phyloP scores from a whole-genome alignment of 2,888 invertebrate species.

The Ptilodon capucinus region DNA sequence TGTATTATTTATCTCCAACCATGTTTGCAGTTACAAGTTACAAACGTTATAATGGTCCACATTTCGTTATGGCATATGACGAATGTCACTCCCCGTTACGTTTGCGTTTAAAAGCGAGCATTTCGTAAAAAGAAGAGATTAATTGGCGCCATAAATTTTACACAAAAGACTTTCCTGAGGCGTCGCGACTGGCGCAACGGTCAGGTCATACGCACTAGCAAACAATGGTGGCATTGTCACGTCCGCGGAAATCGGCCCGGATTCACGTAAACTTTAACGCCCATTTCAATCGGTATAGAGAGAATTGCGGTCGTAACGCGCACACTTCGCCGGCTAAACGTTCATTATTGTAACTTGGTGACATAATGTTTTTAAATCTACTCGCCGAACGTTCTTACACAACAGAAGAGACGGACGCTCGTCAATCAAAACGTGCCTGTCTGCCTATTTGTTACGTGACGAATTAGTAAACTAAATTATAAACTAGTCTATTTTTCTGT shows the following conservation, averaged over 20 bases:
- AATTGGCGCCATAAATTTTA: constrained; percentile 6
- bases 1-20: constrained; percentile 29
- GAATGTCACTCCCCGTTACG: constrained; percentile 17
- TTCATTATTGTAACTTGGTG: constrained; percentile 39
- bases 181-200: constrained; percentile 18
- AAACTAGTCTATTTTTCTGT: not conserved
- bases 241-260: constrained; percentile 51
- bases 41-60: constrained; percentile 23
- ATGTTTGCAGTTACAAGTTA: constrained; percentile 21
- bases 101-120: constrained; percentile 2
- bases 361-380: constrained; percentile 50
- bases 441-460: constrained; percentile 11
- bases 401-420: constrained; percentile 32
- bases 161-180: constrained; percentile 10
- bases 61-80: constrained; percentile 12
- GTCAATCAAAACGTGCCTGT: constrained; percentile 38
- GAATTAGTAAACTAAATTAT: not conserved
- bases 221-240: constrained; percentile 66
- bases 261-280: constrained; percentile 36
- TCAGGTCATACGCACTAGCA: constrained; percentile 24
- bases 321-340: constrained; percentile 22
- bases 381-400: constrained; percentile 41
- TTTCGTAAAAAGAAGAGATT: constrained; percentile 3
- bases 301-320: constrained; percentile 42
- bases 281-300: constrained; percentile 51